phyloP scores from a whole-genome alignment of 2,797 vertebrate genomes.

The Poecilia gillii region DNA sequence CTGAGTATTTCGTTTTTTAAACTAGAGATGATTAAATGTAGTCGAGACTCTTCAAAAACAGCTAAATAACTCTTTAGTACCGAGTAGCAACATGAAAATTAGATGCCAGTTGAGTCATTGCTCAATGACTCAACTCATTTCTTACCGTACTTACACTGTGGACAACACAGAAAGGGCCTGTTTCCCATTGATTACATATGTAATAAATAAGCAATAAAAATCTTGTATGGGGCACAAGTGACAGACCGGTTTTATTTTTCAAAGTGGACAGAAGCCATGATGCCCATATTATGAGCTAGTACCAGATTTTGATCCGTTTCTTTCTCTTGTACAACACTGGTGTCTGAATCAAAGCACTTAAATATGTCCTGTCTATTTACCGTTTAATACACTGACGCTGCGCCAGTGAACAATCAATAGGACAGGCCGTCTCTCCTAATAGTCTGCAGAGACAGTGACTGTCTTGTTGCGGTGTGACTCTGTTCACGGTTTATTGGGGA shows the following conservation, averaged over 20 bases:
- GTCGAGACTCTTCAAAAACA: background rate
- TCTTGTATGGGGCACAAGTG: background rate
- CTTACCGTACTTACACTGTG: background rate
- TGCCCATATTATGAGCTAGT: background rate
- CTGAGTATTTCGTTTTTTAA: background rate
- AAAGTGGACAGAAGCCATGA: background rate
- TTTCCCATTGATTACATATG: background rate
- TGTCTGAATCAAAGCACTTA: conserved; percentile 6
- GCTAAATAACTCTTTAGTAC: background rate
- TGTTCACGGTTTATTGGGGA: conserved; percentile 27
- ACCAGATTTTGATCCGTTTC: background rate
- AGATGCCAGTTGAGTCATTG: background rate
- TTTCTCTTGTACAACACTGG: conserved; percentile 3
- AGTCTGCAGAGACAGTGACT: conserved; percentile 14
- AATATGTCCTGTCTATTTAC: background rate
- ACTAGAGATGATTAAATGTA: background rate
- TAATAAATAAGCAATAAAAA: background rate
- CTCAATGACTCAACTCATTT: background rate
- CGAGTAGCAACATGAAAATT: background rate
- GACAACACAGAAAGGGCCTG: background rate
- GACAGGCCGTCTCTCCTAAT: conserved; percentile 11
- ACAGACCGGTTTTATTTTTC: background rate
- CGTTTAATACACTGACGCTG: conserved; percentile 8
- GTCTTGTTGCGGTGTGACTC: conserved; percentile 11
- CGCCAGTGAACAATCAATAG: conserved; percentile 19